These are phyloP conservation scores for Abrostola tripartita DNA, from an alignment of 2,888 invertebrate genomes.

Conservation along the genomic window DNA sequence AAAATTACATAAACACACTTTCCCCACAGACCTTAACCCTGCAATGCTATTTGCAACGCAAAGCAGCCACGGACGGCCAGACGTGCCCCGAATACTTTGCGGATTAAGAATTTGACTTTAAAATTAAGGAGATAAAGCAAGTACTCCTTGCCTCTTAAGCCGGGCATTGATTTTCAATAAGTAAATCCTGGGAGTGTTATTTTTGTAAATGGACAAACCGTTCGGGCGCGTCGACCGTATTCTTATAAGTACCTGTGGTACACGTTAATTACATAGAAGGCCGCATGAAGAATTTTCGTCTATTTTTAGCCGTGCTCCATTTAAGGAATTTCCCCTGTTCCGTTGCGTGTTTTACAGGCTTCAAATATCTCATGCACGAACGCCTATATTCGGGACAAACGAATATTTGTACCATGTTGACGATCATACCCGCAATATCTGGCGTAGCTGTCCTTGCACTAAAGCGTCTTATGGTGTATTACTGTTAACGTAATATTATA, in stretches of 20 bases:
- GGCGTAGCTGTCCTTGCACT: too few species aligned
- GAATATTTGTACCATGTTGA: too few species aligned
- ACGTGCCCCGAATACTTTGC: slow-evolving; percentile 74
- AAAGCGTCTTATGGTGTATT: too few species aligned
- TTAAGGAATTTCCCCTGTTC: too few species aligned
- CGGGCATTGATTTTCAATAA: slow-evolving; percentile 71
- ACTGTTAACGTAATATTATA: too few species aligned
- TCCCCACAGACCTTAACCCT: slow-evolving; percentile 59
- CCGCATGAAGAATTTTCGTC: too few species aligned
- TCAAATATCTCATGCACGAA: too few species aligned
- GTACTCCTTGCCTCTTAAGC: slow-evolving; percentile 67
- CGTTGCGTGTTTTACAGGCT: too few species aligned
- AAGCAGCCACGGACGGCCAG: slow-evolving; percentile 62
- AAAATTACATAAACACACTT: slow-evolving; percentile 52
- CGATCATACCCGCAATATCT: too few species aligned
- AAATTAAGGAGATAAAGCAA: slow-evolving; percentile 78
- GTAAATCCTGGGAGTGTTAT: slow-evolving; percentile 57
- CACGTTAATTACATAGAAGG: too few species aligned
- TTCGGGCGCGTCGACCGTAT: slow-evolving; percentile 15
- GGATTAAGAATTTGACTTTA: slow-evolving; percentile 82
- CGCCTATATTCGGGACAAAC: too few species aligned
- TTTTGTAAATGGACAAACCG: slow-evolving; percentile 50
- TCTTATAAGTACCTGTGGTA: slow-evolving; percentile 6
- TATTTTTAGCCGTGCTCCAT: too few species aligned
- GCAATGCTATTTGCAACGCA: slow-evolving; percentile 70